Evolutionary conservation across 2,888 invertebrate species (phyloP).

Genomic region (Hybos culiciformis): DNA sequence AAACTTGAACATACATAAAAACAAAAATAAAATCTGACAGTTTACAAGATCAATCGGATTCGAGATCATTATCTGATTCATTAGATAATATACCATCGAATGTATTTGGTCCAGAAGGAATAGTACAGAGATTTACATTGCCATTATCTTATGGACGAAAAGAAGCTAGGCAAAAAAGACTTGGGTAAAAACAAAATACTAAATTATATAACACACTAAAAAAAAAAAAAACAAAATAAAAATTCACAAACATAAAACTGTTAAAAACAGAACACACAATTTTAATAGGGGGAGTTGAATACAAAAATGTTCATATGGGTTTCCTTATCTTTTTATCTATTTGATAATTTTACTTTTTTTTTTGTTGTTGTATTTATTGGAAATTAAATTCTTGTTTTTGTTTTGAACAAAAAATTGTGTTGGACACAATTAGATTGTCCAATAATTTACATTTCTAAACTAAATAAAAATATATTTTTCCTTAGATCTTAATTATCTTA

Average conservation of each 20-base stretch:
- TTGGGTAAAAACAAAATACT: constrained; percentile 53
- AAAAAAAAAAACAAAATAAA: constrained; percentile 11
- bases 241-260: constrained; percentile 10
- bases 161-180: constrained; percentile 64
- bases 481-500: too few relatives aligned
- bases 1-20: constrained; percentile 3
- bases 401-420: too few relatives aligned
- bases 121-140: constrained; percentile 54
- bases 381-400: too few relatives aligned
- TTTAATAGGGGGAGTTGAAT: too few relatives aligned
- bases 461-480: too few relatives aligned
- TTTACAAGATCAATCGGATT: constrained; percentile 38
- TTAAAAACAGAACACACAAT: too few relatives aligned
- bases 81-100: constrained; percentile 42
- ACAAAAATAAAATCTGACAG: constrained; percentile 19
- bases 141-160: constrained; percentile 66
- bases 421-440: too few relatives aligned
- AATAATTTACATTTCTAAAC: too few relatives aligned
- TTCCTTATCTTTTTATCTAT: too few relatives aligned
- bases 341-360: too few relatives aligned
- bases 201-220: constrained; percentile 8
- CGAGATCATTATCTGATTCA: constrained; percentile 40
- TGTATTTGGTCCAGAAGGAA: constrained; percentile 45
- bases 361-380: too few relatives aligned
- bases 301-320: too few relatives aligned